A percentile compares a stretch with the other conserved stretches of the same genome.
Evolutionary conservation across 2,888 invertebrate species (phyloP).

Genomic region (Conistra vaccinii): DNA sequence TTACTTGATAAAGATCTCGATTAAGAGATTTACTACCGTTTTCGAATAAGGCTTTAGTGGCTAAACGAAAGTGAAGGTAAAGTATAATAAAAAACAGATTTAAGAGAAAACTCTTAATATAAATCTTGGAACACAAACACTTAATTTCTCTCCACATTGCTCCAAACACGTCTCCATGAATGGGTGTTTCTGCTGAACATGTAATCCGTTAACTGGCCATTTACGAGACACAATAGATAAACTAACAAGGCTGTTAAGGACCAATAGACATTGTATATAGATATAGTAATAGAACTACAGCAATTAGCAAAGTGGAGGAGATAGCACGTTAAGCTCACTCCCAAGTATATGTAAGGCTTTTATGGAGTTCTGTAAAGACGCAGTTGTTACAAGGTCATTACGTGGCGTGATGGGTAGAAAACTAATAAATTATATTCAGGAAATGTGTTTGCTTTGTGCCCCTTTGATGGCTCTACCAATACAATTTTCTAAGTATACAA

Average conservation of each 20-base stretch:
- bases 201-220: constrained; percentile 67
- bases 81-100: constrained; percentile 34
- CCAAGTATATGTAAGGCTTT: constrained; percentile 39
- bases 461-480: not conserved
- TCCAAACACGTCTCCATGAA: constrained; percentile 22
- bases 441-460: not conserved
- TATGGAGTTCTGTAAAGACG: constrained; percentile 48
- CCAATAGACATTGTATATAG: constrained; percentile 53
- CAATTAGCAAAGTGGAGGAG: constrained; percentile 63
- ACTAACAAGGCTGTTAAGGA: constrained; percentile 57
- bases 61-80: constrained; percentile 30
- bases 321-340: constrained; percentile 47
- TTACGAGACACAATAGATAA: constrained; percentile 62
- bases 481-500: not conserved
- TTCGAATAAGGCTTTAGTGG: constrained; percentile 27
- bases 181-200: constrained; percentile 51
- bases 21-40: constrained; percentile 44
- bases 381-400: constrained; percentile 31
- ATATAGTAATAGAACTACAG: constrained; percentile 56
- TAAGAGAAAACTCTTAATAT: constrained; percentile 6
- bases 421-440: constrained; percentile 34
- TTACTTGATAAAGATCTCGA: constrained; percentile 50
- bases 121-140: constrained; percentile 22
- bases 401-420: constrained; percentile 6
- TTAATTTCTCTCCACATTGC: not conserved